Percentiles rank a stretch among this genome's conserved stretches.
phyloP scores from a whole-genome alignment of 2,888 invertebrate genomes.

The Gordius sp. region DNA sequence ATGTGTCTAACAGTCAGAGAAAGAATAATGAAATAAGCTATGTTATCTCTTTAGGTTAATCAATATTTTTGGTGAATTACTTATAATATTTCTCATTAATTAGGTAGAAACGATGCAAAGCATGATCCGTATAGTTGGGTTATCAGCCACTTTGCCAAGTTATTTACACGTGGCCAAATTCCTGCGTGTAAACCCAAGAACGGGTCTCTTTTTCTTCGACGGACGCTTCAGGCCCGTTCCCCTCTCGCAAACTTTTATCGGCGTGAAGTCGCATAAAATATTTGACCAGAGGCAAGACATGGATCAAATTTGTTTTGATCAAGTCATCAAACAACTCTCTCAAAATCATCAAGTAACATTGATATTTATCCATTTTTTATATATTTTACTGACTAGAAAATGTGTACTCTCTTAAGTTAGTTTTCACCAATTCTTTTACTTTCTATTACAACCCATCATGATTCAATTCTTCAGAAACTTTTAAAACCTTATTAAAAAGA shows the following conservation, averaged over 20 bases:
- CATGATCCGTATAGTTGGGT: constrained; percentile 81
- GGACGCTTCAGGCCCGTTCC: constrained; percentile 80
- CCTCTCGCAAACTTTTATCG: constrained; percentile 62
- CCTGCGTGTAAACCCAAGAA: constrained; percentile 60
- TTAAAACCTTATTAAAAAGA: too few relatives aligned
- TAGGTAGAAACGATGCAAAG: constrained; percentile 33
- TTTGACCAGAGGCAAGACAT: constrained; percentile 44
- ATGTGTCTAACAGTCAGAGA: too few relatives aligned
- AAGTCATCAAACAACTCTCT: constrained; percentile 54
- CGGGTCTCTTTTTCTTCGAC: constrained; percentile 35
- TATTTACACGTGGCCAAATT: constrained; percentile 83
- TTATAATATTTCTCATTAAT: background rate
- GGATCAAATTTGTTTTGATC: constrained; percentile 73
- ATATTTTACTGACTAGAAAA: too few relatives aligned
- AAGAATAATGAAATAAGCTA: too few relatives aligned
- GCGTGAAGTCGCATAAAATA: constrained; percentile 43
- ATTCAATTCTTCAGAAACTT: too few relatives aligned
- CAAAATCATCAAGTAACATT: constrained; percentile 77
- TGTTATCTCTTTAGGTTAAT: too few relatives aligned
- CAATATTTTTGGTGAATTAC: background rate
- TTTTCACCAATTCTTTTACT: too few relatives aligned
- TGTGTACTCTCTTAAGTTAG: too few relatives aligned
- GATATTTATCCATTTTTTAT: too few relatives aligned
- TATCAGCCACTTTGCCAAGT: constrained; percentile 88
- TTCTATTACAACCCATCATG: too few relatives aligned